Percentiles rank a stretch among this genome's conserved stretches.
Evolutionary conservation across 1,140 invertebrate species (phyloP).

Genomic region (Druon quercuslanigerum): DNA sequence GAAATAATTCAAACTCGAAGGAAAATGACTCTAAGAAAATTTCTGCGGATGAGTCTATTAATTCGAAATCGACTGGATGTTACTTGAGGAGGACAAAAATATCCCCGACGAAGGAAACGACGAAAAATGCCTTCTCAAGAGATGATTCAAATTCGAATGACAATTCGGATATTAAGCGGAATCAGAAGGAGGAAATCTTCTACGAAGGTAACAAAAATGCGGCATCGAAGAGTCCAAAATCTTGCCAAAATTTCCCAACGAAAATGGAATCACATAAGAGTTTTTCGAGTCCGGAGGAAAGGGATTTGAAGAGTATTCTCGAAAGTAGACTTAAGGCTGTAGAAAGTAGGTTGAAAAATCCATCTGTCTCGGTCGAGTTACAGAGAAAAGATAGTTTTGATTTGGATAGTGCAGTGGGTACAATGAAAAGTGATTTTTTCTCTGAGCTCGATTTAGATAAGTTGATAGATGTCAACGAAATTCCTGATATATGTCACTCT

Average conservation of each 20-base stretch:
- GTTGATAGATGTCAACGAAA: conserved; percentile 61
- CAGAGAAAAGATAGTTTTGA: conserved; percentile 71
- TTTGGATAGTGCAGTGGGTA: conserved; percentile 71
- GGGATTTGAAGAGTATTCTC: conserved; percentile 42
- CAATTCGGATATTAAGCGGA: neutral
- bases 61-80: conserved; percentile 53
- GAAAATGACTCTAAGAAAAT: conserved; percentile 24
- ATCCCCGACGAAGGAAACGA: conserved; percentile 70
- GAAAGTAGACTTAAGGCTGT: conserved; percentile 55
- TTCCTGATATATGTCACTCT: conserved; percentile 63
- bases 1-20: conserved; percentile 43
- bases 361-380: conserved; percentile 51
- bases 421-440: conserved; percentile 74
- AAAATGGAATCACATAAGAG: neutral
- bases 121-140: conserved; percentile 61
- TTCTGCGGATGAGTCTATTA: conserved; percentile 42
- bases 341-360: conserved; percentile 48
- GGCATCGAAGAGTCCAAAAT: neutral
- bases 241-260: neutral
- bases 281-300: conserved; percentile 39
- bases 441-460: conserved; percentile 69
- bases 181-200: conserved; percentile 12
- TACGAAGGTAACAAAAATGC: conserved; percentile 31
- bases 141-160: conserved; percentile 40
- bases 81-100: conserved; percentile 71